Evolutionary conservation across 2,888 invertebrate species (phyloP), one percentile per base, ranked within the genome.

Genomic region (Cheilosia scutellata): DNA sequence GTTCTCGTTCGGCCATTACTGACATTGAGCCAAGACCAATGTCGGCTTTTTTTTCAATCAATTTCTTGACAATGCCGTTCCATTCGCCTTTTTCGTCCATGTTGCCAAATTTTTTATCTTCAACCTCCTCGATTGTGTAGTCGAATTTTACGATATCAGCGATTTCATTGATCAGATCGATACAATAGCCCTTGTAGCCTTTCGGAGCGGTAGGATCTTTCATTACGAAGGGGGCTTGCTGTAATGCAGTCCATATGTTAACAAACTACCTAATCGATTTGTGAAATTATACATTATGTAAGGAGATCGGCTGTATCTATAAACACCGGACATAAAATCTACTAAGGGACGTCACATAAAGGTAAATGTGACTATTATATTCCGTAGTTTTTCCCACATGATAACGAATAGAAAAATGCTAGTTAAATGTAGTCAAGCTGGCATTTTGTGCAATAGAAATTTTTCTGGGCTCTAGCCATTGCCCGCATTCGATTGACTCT

Each of bases 1-100:
- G 97, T 93, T 98, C 98, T 44, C 99, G 93, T 89, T 99, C 99
- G 0, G 99, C 98, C 98, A 98, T 99, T 0, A 99, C 98, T 0
- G 98, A 98, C 91, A 99, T 94, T 0, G 98, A 97, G 1, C 98
- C 97, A 7, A 99, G 92, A 0, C 97, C 98, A 88, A 99, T 98
- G 91, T 99, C 99, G 0, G 98, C 99, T 89, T 95, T 94, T 94
- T 97, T 96, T 89, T 96, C 96, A 72, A 96, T 95, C 27, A 97
- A 92, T 90, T 96, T 97, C 90, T 95, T 95, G 27, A 98, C 95
- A 92, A 97, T 95, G 1, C 96, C 96, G 91, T 96, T 96, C 97
- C 97, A 97, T 88, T 96, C 95, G 0, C 95, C 95, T 77, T 96
- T 95, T 49, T 96, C 96, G 89, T 97, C 96, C 96, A 99, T 97